A percentile compares a stretch with the other conserved stretches of the same genome.
These are phyloP conservation scores for Spatulosminthurus flaviceps DNA, from an alignment of 2,888 invertebrate species.

Conservation along the genomic window DNA sequence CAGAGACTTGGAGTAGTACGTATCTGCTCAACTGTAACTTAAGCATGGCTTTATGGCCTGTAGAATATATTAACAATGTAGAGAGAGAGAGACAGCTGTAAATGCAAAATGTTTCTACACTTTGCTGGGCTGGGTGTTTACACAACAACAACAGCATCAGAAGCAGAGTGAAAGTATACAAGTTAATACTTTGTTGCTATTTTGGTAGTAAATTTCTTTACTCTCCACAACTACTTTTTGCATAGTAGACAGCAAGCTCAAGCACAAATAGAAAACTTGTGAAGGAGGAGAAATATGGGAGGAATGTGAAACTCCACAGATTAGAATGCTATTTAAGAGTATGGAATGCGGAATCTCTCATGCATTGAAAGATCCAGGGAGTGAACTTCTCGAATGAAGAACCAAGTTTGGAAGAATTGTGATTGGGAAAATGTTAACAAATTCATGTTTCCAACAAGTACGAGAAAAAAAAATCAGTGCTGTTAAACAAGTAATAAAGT, in stretches of 20 bases:
- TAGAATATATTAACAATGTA: too few species aligned
- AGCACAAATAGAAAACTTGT: too few species aligned
- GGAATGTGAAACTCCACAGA: background rate
- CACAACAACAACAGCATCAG: too few species aligned
- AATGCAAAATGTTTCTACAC: too few species aligned
- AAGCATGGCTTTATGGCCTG: too few species aligned
- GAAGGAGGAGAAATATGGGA: background rate
- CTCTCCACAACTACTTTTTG: too few species aligned
- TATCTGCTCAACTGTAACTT: too few species aligned
- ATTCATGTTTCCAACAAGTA: constrained; percentile 1
- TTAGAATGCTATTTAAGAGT: constrained; percentile 3
- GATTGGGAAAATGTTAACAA: constrained; percentile 6
- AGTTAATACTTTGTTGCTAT: background rate
- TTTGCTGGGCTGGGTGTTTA: too few species aligned
- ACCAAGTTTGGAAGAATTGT: constrained; percentile 6
- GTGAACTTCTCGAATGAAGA: background rate
- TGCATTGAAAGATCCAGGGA: background rate
- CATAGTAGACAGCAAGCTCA: too few species aligned
- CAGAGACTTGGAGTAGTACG: too few species aligned
- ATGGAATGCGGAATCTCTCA: constrained; percentile 11
- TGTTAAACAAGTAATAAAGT: constrained; percentile 8
- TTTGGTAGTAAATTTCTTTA: background rate
- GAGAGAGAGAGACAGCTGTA: too few species aligned
- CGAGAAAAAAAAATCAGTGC: background rate
- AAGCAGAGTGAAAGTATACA: background rate